Conservation (phyloP, 2,888 invertebrate species). For the Esperia sulphurella region DNA sequence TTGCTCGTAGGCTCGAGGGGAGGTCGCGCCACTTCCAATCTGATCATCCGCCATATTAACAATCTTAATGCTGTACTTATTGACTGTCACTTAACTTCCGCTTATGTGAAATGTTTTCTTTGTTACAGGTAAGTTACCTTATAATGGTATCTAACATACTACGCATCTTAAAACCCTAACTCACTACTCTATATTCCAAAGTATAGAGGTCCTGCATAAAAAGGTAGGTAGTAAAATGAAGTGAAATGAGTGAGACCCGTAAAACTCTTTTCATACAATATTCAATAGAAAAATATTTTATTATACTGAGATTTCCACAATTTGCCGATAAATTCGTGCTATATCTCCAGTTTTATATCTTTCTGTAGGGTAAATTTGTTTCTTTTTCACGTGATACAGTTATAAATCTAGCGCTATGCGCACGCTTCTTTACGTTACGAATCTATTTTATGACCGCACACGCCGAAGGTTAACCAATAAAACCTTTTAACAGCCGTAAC, state of each 20-base stretch:
- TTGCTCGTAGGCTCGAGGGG: constrained; percentile 49
- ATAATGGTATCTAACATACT: constrained; percentile 34
- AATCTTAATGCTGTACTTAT: constrained; percentile 40
- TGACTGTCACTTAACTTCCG: constrained; percentile 9
- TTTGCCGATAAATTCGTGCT: constrained; percentile 72
- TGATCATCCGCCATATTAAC: constrained; percentile 53
- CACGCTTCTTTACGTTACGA: constrained; percentile 71
- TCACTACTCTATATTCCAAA: constrained; percentile 44
- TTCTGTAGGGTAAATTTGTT: constrained; percentile 71
- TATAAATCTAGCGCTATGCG: constrained; percentile 70
- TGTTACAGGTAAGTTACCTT: constrained; percentile 55
- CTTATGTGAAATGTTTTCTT: constrained; percentile 20
- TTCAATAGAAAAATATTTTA: constrained; percentile 77
- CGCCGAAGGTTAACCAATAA: constrained; percentile 78
- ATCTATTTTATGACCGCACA: constrained; percentile 76
- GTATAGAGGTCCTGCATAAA: constrained; percentile 58
- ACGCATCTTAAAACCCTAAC: constrained; percentile 27
- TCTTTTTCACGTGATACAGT: constrained; percentile 73
- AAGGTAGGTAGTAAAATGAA: constrained; percentile 66
- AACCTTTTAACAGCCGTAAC: constrained; percentile 78
- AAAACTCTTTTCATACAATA: constrained; percentile 75
- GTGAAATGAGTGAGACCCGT: constrained; percentile 69
- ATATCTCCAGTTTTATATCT: constrained; percentile 73
- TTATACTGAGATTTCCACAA: constrained; percentile 75
- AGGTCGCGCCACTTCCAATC: constrained; percentile 42